A percentile compares a stretch with the other conserved stretches of the same genome.
phyloP scores from a whole-genome alignment of 2,888 invertebrate genomes.

The Bombylius discolor region DNA sequence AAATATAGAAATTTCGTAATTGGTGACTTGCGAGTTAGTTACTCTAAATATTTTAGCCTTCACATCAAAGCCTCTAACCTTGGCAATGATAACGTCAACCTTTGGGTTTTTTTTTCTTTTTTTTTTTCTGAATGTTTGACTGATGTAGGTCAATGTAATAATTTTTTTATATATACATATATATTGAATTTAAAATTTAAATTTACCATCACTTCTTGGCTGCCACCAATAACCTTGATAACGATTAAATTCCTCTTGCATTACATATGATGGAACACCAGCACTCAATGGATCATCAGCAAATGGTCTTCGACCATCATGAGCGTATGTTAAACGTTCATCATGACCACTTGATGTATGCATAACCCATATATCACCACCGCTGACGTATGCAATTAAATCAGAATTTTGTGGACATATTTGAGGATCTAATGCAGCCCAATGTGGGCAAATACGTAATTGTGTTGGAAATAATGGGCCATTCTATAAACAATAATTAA shows the following conservation, averaged over 20 bases:
- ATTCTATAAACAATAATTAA: slow-evolving; percentile 17
- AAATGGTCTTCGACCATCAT: slow-evolving; percentile 52
- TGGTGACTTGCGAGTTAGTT: background rate
- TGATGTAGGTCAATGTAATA: no score
- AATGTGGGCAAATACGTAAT: slow-evolving; percentile 45
- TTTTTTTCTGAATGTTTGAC: no score
- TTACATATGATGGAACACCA: slow-evolving; percentile 95
- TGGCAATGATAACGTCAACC: no score
- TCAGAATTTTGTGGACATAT: slow-evolving; percentile 46
- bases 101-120: no score
- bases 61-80: no score
- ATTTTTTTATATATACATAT: background rate
- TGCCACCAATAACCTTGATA: slow-evolving; percentile 99
- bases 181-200: background rate
- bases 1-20: no score
- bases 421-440: slow-evolving; percentile 65
- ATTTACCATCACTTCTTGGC: slow-evolving; percentile 51
- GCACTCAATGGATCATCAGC: slow-evolving; percentile 78
- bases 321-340: slow-evolving; percentile 56
- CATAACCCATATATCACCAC: slow-evolving; percentile 84
- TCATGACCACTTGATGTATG: slow-evolving; percentile 47
- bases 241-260: slow-evolving; percentile 94
- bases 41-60: background rate
- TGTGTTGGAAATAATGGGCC: slow-evolving; percentile 56
- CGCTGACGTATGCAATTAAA: slow-evolving; percentile 78